A percentile compares a stretch with the other conserved stretches of the same genome.
Conservation (phyloP, 2,797 vertebrate species). For the Intellagama lesueurii region DNA sequence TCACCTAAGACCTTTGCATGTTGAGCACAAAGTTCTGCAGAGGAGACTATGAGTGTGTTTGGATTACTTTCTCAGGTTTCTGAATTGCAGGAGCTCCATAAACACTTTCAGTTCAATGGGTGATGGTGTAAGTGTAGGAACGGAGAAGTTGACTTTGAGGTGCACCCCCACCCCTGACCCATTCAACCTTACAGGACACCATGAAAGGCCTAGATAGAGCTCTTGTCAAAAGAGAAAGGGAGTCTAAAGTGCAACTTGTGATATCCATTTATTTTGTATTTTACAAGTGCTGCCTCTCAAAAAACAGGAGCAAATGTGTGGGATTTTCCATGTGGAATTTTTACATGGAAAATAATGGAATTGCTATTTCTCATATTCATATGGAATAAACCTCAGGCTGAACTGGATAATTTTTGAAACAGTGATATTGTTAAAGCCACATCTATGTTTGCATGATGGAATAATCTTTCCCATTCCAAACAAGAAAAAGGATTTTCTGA, state of each 20-base stretch:
- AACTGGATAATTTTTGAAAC: not conserved
- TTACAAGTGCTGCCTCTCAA: not conserved
- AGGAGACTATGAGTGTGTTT: no score
- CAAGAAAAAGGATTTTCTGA: constrained; percentile 9
- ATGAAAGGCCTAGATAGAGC: no score
- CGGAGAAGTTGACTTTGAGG: no score
- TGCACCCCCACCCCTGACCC: no score
- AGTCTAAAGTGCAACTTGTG: not conserved
- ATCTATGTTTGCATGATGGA: constrained; percentile 20
- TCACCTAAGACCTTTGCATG: no score
- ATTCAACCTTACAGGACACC: no score
- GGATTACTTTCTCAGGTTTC: no score
- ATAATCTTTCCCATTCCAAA: constrained; percentile 24
- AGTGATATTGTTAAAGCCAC: not conserved
- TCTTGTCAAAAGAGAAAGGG: not conserved
- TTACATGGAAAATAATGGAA: not conserved
- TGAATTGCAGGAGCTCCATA: no score
- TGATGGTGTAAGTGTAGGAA: no score
- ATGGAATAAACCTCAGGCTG: not conserved
- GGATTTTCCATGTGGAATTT: not conserved
- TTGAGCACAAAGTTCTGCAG: no score
- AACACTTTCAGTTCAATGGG: no score
- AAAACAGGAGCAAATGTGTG: not conserved
- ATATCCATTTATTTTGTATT: not conserved
- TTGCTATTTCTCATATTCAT: constrained; percentile 16